Evolutionary conservation across 2,113 vertebrate species (phyloP).

Genomic region (Pollimyrus isidori): DNA sequence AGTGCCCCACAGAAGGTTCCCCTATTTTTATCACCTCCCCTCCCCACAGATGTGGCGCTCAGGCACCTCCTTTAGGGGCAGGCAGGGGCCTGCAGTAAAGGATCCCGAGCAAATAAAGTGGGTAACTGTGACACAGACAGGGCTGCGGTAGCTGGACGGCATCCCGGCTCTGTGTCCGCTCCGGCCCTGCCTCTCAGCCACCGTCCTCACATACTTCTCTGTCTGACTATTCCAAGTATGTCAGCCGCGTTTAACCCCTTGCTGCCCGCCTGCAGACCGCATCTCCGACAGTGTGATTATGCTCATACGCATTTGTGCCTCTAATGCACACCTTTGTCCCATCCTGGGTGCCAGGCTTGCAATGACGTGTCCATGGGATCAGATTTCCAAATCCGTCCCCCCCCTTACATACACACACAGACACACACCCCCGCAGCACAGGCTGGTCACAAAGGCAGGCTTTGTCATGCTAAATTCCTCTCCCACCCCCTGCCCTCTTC

Average conservation of each 20-base stretch:
- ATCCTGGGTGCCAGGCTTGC: conserved; percentile 24
- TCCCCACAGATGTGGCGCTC: neutral
- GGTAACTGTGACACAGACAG: neutral
- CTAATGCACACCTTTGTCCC: conserved; percentile 28
- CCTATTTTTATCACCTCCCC: neutral
- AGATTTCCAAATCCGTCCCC: conserved; percentile 33
- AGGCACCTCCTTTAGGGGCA: neutral
- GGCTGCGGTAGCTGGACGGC: neutral
- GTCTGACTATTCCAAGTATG: conserved; percentile 42
- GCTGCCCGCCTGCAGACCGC: neutral
- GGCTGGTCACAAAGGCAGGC: conserved; percentile 47
- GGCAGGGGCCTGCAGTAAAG: neutral
- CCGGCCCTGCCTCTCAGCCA: neutral
- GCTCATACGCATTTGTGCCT: conserved; percentile 21
- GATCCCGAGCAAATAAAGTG: neutral
- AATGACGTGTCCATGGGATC: conserved; percentile 46
- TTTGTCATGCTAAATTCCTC: conserved; percentile 43
- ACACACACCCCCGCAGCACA: neutral
- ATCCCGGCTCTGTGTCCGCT: neutral
- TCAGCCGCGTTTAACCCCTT: conserved; percentile 28
- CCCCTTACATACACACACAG: neutral
- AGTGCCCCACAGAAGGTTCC: neutral
- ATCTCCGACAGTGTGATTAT: neutral
- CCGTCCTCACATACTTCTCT: neutral
- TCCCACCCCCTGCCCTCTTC: conserved; percentile 30